phyloP scores from a whole-genome alignment of 2,888 invertebrate species.

The Drosophila bunnanda region DNA sequence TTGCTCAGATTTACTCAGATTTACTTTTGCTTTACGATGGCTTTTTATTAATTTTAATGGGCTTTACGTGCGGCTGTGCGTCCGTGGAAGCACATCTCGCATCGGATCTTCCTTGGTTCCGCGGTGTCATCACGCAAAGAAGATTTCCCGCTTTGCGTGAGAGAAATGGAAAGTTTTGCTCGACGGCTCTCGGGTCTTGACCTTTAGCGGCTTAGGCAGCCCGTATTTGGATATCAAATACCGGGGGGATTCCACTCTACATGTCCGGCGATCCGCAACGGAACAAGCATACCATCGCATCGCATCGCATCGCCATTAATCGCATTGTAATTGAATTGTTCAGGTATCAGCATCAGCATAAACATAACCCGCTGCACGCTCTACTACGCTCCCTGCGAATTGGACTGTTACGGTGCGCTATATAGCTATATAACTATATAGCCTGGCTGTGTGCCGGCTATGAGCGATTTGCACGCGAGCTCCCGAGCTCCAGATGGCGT shows the following conservation, averaged over 20 bases:
- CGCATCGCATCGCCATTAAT: conserved; percentile 66
- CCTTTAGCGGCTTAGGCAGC: conserved; percentile 48
- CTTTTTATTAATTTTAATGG: conserved; percentile 63
- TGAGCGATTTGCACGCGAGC: conserved; percentile 69
- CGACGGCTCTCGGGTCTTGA: conserved; percentile 43
- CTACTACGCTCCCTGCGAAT: conserved; percentile 69
- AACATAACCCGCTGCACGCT: conserved; percentile 69
- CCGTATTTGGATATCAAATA: conserved; percentile 25
- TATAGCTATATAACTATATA: conserved; percentile 37
- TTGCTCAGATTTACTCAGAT: conserved; percentile 24
- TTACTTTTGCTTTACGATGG: conserved; percentile 46
- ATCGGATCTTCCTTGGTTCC: conserved; percentile 41
- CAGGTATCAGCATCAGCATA: conserved; percentile 58
- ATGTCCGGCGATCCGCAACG: conserved; percentile 61
- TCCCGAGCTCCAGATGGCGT: conserved; percentile 1
- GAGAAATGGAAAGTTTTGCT: conserved; percentile 81
- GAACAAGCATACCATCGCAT: conserved; percentile 49
- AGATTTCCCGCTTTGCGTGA: conserved; percentile 65
- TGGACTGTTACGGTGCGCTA: conserved; percentile 73
- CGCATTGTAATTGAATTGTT: conserved; percentile 74
- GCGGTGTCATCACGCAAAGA: conserved; percentile 77
- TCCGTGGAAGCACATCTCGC: conserved; percentile 8
- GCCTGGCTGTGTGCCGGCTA: conserved; percentile 21
- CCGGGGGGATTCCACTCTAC: conserved; percentile 25
- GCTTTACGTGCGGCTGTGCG: conserved; percentile 61